Evolutionary conservation across 2,113 vertebrate genomes (phyloP), one percentile per base, ranked within the genome.

Genomic region (Phalacrocorax pelagicus): DNA sequence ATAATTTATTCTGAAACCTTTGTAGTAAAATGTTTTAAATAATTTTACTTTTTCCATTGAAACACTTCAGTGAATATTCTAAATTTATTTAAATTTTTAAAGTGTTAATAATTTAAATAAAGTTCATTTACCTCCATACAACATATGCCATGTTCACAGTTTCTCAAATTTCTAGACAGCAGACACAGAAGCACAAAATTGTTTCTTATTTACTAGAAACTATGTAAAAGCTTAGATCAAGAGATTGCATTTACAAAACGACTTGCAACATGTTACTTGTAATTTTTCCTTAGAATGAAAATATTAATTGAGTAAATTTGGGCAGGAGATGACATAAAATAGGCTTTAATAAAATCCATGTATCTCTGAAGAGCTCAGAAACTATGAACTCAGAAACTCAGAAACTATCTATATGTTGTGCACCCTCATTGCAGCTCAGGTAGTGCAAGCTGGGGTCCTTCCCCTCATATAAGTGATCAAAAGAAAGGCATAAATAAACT

Each of bases 401-500:
- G 38, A 38, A 38, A 38, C 38, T 1, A 0, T 81, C 27, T 26
- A 7, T 26, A 15, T 15, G 2, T 18, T 49, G n/a, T 65, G n/a
- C 62, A 62, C 15, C 21, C 24, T 83, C 44, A 15, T 16, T 51
- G 49, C 23, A 70, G 38, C 49, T 78, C 22, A 58, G 30, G 11
- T 52, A 30, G 46, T 20, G 16, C 30, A 70, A 49, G 20, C 23
- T 74, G 80, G 49, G 18, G 4, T 82, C 40, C 69, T 73, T 63
- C 26, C 38, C 13, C 14, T 82, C 0, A 0, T 40, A 4, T 6
- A n/a, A 22, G 36, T 49, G 54, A 42, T 57, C 38, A 40, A 71
- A 69, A 12, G 32, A 55, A 71, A 57, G 29, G 27, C 29, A 40
- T 30, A 65, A 85, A 87, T 55, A 23, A 80, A 4, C 5, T 70